Base-by-base conservation (phyloP, 2,113 vertebrate species). In the Struthidea cinerea region DNA sequence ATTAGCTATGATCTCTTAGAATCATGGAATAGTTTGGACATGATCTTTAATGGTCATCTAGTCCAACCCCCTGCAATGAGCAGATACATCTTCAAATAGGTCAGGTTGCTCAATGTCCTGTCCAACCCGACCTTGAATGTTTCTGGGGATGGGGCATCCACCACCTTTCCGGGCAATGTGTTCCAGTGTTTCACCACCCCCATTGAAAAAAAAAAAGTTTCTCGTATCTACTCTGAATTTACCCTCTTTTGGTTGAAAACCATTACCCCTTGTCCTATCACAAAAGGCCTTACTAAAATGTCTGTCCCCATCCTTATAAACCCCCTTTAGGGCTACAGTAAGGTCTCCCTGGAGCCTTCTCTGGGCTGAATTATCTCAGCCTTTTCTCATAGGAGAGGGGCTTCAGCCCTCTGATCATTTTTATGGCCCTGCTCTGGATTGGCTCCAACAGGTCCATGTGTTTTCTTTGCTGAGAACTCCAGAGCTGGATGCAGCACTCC, bases 381-480 rank as follows among this genome's bases (percentile, higher is more conserved):
- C 23, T 75, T 12, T 80, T 47, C 16, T 71, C 11, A 13, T 0
- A 44, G 52, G 15, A 84, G 47, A 61, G 16, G 14, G 18, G 24
- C 7, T 91, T 11, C 19, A 78, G 2, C 20, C 20, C n/a, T 63
- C 47, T 57, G 32, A 47, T 35, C 13, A 30, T 73, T 37, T 89
- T 57, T 19, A 8, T 52, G 39, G 21, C 56, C 27, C 28, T 64
- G 24, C 60, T 82, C 60, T 82, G 60, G 49, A 59, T 13, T 26
- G 0, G 0, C 12, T 65, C 9, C 26, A 76, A 10, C 16, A 56
- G 9, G 11, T 80, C 13, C 28, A 32, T 32, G 9, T 63, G 27
- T 30, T 71, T n/a, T 24, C 21, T 55, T 35, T 70, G 30, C 20
- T 76, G 52, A 41, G 37, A 47, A 15, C 23, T 56, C 20, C 20